Conservation (phyloP, 2,797 vertebrate species). For the Silurus lanzhouensis region DNA sequence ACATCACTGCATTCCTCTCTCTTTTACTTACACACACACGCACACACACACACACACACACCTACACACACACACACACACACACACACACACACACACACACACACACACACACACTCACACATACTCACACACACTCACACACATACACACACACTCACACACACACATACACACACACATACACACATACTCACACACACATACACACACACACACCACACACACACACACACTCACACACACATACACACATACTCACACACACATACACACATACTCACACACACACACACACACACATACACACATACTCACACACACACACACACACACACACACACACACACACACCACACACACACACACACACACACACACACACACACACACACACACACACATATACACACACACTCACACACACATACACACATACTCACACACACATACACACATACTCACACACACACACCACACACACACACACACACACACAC, state of each 20-base stretch:
- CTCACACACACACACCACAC: constrained; percentile 25
- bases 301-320: constrained; percentile 25
- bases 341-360: constrained; percentile 27
- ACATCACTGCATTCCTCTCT: constrained; percentile 17
- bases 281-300: constrained; percentile 33
- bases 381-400: constrained; percentile 31
- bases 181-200: constrained; percentile 23
- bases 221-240: background rate
- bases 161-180: constrained; percentile 15
- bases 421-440: constrained; percentile 29
- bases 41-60: constrained; percentile 17
- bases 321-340: constrained; percentile 33
- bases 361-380: constrained; percentile 36
- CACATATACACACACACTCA: constrained; percentile 27
- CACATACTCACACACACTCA: constrained; percentile 23
- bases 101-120: constrained; percentile 18
- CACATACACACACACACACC: constrained; percentile 1
- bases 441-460: constrained; percentile 22
- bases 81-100: constrained; percentile 29
- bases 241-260: background rate
- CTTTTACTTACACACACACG: constrained; percentile 20
- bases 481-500: constrained; percentile 26
- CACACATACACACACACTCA: constrained; percentile 35
- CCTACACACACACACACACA: constrained; percentile 36
- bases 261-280: constrained; percentile 23